Percentiles rank a stretch among this genome's conserved stretches.
phyloP scores from a whole-genome alignment of 2,888 invertebrate species.

The Piscicola geometra region DNA sequence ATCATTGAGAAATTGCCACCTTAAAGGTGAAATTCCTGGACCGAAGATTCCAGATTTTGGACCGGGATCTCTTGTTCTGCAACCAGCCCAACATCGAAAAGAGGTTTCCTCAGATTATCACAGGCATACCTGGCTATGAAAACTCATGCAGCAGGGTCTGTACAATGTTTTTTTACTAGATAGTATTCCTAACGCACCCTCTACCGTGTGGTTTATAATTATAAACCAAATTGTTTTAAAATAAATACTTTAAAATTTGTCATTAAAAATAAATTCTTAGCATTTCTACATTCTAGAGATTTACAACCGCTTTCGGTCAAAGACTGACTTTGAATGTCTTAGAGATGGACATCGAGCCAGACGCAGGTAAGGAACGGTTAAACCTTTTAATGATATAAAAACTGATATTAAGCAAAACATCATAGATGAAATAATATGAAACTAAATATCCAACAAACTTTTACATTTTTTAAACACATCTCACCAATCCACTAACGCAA shows the following conservation, averaged over 20 bases:
- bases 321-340: constrained; percentile 80
- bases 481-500: too few species aligned
- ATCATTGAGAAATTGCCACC: too few species aligned
- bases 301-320: constrained; percentile 61
- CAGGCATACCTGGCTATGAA: constrained; percentile 34
- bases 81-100: constrained; percentile 40
- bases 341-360: constrained; percentile 66
- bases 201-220: too few species aligned
- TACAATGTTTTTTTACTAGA: too few species aligned
- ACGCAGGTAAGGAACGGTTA: constrained; percentile 65
- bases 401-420: too few species aligned
- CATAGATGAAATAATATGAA: too few species aligned
- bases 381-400: too few species aligned
- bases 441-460: too few species aligned
- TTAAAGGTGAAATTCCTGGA: constrained; percentile 46
- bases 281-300: constrained; percentile 42
- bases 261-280: neutral
- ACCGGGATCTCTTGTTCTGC: constrained; percentile 48
- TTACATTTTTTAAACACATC: too few species aligned
- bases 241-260: neutral
- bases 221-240: neutral
- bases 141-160: constrained; percentile 25
- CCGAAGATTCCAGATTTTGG: constrained; percentile 44
- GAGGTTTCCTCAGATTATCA: constrained; percentile 40
- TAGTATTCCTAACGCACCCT: too few species aligned